Percentiles rank a stretch among this genome's conserved stretches.
Conservation (phyloP, 2,113 vertebrate species). For the Andinoacara biseriatus region DNA sequence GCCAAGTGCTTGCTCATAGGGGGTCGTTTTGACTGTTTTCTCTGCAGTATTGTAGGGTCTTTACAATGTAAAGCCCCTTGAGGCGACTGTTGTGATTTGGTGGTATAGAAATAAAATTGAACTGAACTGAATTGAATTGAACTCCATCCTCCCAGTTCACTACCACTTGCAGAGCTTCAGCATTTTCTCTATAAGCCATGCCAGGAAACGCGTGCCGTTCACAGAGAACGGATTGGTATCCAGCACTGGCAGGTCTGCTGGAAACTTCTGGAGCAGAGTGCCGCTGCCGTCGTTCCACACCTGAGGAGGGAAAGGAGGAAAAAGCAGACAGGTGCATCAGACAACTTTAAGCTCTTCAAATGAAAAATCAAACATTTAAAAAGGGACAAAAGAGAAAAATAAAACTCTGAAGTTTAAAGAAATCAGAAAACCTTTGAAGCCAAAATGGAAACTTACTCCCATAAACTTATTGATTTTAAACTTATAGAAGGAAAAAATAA, state of each 20-base stretch:
- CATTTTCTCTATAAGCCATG: slow-evolving; percentile 91
- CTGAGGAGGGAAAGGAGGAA: slow-evolving; percentile 68
- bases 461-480: background rate
- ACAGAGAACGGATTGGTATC: slow-evolving; percentile 89
- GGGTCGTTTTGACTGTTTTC: too few relatives aligned
- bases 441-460: background rate
- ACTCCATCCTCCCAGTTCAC: slow-evolving; percentile 60
- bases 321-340: background rate
- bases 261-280: slow-evolving; percentile 88
- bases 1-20: too few relatives aligned
- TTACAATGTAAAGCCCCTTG: too few relatives aligned
- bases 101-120: too few relatives aligned
- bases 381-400: background rate
- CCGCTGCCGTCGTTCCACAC: slow-evolving; percentile 92
- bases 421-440: background rate
- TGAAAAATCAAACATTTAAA: background rate
- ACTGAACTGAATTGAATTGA: too few relatives aligned
- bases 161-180: slow-evolving; percentile 94
- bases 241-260: slow-evolving; percentile 88
- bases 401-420: background rate
- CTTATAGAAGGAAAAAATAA: background rate
- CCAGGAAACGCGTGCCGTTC: slow-evolving; percentile 86
- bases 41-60: too few relatives aligned
- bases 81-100: too few relatives aligned
- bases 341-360: background rate